A percentile compares a stretch with the other conserved stretches of the same genome.
phyloP scores from a whole-genome alignment of 2,797 vertebrate species.

The Cetoscarus ocellatus region DNA sequence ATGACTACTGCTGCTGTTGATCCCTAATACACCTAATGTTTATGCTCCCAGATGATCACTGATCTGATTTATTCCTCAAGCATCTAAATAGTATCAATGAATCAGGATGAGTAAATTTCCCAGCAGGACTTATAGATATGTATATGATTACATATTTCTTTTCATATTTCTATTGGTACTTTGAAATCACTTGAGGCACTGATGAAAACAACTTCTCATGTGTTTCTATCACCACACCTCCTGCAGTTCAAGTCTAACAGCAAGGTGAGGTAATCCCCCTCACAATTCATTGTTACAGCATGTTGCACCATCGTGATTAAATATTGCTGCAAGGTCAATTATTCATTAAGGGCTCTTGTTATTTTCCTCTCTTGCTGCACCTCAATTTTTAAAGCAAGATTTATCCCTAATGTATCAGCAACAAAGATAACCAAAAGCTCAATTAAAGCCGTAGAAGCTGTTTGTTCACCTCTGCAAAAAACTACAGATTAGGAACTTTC shows the following conservation, averaged over 20 bases:
- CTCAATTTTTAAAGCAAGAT: constrained; percentile 24
- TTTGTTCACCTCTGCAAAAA: neutral
- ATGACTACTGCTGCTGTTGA: constrained; percentile 29
- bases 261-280: constrained; percentile 19
- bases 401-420: constrained; percentile 22
- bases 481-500: neutral
- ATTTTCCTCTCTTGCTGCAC: constrained; percentile 17
- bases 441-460: neutral
- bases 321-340: constrained; percentile 54
- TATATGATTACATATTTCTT: neutral
- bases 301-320: constrained; percentile 47
- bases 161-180: neutral
- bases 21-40: constrained; percentile 26
- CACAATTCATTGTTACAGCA: constrained; percentile 24
- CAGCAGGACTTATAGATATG: neutral
- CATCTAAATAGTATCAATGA: neutral
- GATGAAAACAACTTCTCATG: neutral
- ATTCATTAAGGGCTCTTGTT: constrained; percentile 48
- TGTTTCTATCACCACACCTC: neutral
- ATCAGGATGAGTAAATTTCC: neutral
- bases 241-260: neutral
- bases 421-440: constrained; percentile 6
- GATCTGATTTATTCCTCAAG: neutral
- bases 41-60: constrained; percentile 2
- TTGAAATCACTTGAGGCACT: neutral